Percentiles rank a stretch among this genome's conserved stretches.
These are phyloP conservation scores for Acanthococcus lagerstroemiae DNA, from an alignment of 2,888 invertebrate species.

Conservation along the genomic window DNA sequence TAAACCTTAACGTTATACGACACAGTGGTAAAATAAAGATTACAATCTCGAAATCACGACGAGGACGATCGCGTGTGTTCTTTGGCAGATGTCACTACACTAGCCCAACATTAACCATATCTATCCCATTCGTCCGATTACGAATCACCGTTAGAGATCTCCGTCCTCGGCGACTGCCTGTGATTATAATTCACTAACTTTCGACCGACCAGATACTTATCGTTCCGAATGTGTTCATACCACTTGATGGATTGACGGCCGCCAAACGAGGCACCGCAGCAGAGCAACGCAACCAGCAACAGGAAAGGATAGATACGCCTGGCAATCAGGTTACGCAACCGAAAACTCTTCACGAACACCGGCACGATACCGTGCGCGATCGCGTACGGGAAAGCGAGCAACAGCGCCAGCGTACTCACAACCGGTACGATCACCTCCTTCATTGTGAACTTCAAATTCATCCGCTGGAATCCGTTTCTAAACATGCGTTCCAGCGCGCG, in stretches of 20 bases:
- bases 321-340: slow-evolving; percentile 63
- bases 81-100: too few species aligned
- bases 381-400: slow-evolving; percentile 87
- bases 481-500: slow-evolving; percentile 87
- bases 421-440: slow-evolving; percentile 68
- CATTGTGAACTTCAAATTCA: slow-evolving; percentile 55
- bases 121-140: too few species aligned
- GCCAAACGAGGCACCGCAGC: slow-evolving; percentile 51
- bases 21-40: too few species aligned
- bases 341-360: slow-evolving; percentile 52
- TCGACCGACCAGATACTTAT: slow-evolving; percentile 95
- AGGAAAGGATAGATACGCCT: slow-evolving; percentile 83
- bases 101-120: too few species aligned
- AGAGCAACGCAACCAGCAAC: slow-evolving; percentile 60
- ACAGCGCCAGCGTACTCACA: slow-evolving; percentile 75
- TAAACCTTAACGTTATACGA: too few species aligned
- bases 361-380: slow-evolving; percentile 64
- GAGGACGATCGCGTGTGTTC: too few species aligned
- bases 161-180: not conserved
- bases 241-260: slow-evolving; percentile 85
- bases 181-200: slow-evolving; percentile 89
- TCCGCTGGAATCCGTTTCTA: slow-evolving; percentile 81
- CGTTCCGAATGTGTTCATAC: slow-evolving; percentile 97
- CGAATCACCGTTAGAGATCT: too few species aligned
- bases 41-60: too few species aligned